Percentiles rank a stretch among this genome's conserved stretches.
phyloP scores from a whole-genome alignment of 2,888 invertebrate genomes.

The Microplitis deprimator region DNA sequence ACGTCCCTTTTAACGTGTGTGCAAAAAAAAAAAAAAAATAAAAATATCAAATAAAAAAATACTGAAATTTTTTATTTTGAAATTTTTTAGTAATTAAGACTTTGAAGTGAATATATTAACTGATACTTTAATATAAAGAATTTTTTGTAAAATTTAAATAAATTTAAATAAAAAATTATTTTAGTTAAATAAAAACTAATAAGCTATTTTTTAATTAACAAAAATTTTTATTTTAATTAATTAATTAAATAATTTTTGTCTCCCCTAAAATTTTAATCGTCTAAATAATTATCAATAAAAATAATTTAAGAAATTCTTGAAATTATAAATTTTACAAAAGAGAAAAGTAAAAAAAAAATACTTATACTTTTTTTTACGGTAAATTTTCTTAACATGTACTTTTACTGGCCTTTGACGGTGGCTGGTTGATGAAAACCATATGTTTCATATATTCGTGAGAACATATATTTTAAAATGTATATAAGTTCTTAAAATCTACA shows the following conservation, averaged over 20 bases:
- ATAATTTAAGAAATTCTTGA: too few relatives aligned
- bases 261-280: too few relatives aligned
- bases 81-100: not conserved
- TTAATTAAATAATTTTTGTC: too few relatives aligned
- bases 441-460: not conserved
- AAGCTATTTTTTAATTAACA: too few relatives aligned
- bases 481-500: too few relatives aligned
- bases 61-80: not conserved
- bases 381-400: too few relatives aligned
- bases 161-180: not conserved
- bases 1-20: slow-evolving; percentile 2
- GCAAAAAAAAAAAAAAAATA: slow-evolving; percentile 4
- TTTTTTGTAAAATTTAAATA: not conserved
- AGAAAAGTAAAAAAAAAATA: too few relatives aligned
- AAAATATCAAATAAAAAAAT: not conserved
- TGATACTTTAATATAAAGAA: not conserved
- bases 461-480: not conserved
- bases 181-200: not conserved
- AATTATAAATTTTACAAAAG: too few relatives aligned
- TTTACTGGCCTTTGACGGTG: not conserved
- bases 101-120: not conserved
- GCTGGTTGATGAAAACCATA: not conserved
- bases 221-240: too few relatives aligned
- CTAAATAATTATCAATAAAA: too few relatives aligned
- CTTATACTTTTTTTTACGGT: too few relatives aligned